Percentiles rank a stretch among this genome's conserved stretches.
Evolutionary conservation across 2,888 invertebrate genomes (phyloP).

Genomic region (Meiosimyza decipiens): DNA sequence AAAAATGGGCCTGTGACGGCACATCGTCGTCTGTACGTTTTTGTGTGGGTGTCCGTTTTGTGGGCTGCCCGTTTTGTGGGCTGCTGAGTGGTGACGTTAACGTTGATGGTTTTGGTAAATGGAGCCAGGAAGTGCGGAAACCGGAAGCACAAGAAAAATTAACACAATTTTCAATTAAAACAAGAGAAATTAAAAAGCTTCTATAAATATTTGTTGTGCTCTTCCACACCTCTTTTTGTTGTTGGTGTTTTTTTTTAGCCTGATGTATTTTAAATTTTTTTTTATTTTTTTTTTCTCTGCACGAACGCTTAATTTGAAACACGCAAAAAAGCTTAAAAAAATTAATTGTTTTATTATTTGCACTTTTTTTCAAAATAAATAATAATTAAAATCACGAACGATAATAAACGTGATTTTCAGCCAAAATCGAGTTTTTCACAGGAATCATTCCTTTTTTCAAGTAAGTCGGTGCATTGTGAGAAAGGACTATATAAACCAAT

Average conservation of each 20-base stretch:
- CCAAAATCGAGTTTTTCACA: neutral
- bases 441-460: neutral
- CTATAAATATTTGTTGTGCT: slow-evolving; percentile 18
- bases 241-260: neutral
- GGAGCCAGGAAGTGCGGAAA: slow-evolving; percentile 7
- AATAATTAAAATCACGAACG: neutral
- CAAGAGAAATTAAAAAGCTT: slow-evolving; percentile 11
- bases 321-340: slow-evolving; percentile 21
- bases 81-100: neutral
- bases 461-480: neutral
- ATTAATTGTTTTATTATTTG: slow-evolving; percentile 19
- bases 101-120: neutral
- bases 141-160: neutral
- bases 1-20: neutral
- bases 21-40: neutral
- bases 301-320: slow-evolving; percentile 5
- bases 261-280: neutral
- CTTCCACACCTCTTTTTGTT: neutral
- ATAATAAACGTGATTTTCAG: neutral
- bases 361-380: neutral
- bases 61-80: neutral
- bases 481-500: too few species aligned
- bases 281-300: neutral
- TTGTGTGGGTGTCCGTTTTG: too few species aligned
- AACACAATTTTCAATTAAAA: slow-evolving; percentile 31